Conservation (phyloP, 2,888 invertebrate species). For the Neocrepidodera transversa region DNA sequence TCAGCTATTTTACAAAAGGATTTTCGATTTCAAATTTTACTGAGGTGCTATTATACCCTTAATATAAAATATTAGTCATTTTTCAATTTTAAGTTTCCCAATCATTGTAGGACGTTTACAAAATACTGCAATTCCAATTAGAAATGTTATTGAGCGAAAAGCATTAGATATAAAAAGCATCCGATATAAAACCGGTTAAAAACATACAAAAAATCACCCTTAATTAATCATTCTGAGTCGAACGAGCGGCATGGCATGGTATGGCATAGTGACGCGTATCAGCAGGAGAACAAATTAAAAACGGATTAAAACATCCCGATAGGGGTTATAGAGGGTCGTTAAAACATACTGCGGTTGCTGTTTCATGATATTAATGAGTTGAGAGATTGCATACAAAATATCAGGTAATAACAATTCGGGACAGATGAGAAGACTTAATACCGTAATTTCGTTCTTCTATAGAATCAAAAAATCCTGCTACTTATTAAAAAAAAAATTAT, state of each 20-base stretch:
- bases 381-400: neutral
- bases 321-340: slow-evolving; percentile 12
- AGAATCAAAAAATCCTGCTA: no score
- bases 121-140: no score
- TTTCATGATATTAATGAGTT: neutral
- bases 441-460: no score
- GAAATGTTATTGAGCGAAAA: no score
- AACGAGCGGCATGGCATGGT: slow-evolving; percentile 9
- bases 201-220: slow-evolving; percentile 6
- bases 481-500: no score
- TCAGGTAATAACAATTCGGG: neutral
- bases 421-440: neutral
- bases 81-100: no score
- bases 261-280: slow-evolving; percentile 22
- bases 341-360: slow-evolving; percentile 2
- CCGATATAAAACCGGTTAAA: neutral
- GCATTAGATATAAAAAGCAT: neutral
- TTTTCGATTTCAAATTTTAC: no score
- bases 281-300: slow-evolving; percentile 20
- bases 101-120: no score
- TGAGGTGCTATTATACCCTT: no score
- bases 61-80: no score
- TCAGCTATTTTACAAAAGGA: no score
- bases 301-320: slow-evolving; percentile 16
- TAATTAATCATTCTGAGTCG: slow-evolving; percentile 22